Evolutionary conservation across 2,888 invertebrate species (phyloP).

Genomic region (Lochmaea crataegi): DNA sequence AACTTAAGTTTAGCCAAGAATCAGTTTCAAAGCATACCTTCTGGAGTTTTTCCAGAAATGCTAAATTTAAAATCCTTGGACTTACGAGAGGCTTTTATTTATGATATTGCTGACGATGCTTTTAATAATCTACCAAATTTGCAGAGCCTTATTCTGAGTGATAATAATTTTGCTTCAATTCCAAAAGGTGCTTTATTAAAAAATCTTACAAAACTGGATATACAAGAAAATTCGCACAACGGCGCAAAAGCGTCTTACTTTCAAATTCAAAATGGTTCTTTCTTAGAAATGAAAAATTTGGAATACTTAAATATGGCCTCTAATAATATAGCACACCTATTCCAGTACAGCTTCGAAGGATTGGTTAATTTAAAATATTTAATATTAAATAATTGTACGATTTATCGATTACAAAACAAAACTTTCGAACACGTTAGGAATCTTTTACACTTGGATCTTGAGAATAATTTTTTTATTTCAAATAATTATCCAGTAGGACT

Average conservation of each 20-base stretch:
- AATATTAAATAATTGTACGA: constrained; percentile 68
- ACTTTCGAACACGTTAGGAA: constrained; percentile 66
- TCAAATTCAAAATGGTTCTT: constrained; percentile 67
- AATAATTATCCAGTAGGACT: constrained; percentile 42
- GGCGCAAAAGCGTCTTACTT: constrained; percentile 66
- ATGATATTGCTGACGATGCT: constrained; percentile 66
- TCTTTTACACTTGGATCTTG: constrained; percentile 68
- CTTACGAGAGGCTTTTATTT: constrained; percentile 68
- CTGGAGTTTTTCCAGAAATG: constrained; percentile 70
- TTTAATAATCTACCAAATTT: constrained; percentile 69
- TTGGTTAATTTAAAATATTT: constrained; percentile 66
- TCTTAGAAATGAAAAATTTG: constrained; percentile 66
- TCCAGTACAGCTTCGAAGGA: constrained; percentile 67
- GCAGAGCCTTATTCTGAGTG: constrained; percentile 66
- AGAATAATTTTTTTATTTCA: constrained; percentile 67
- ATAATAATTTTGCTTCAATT: constrained; percentile 69
- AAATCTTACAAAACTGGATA: constrained; percentile 65
- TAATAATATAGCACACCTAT: constrained; percentile 69
- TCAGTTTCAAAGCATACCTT: constrained; percentile 69
- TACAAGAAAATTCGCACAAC: constrained; percentile 67
- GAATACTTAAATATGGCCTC: constrained; percentile 68
- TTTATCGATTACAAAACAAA: constrained; percentile 66
- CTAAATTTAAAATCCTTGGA: constrained; percentile 69
- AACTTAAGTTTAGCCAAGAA: constrained; percentile 68
- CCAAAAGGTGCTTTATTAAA: constrained; percentile 67